Base-by-base conservation (phyloP, 2,888 invertebrate species). In the Trichopria drosophilae region DNA sequence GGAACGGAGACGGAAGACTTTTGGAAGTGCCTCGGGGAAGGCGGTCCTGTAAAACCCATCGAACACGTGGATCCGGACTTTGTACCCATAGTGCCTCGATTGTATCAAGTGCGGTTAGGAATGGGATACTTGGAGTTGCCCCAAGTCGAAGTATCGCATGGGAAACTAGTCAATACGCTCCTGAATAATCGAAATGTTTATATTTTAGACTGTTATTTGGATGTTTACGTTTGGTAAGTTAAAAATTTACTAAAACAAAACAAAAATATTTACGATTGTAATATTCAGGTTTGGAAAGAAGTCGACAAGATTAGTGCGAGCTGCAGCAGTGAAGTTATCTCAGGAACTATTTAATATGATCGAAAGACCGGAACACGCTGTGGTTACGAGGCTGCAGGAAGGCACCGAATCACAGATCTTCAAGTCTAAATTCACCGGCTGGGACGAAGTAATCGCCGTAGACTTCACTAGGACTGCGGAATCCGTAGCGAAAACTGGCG, bases 381-480 rank as follows among this genome's bases (percentile, higher is more conserved):
- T 90, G 61, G 90, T 98, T 28, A 91, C 91, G 0, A 79, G 95
- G 40, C 85, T 95, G 15, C 87, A 95, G 66, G 95, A 98, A 78
- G 96, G 93, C 48, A 91, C 90, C 2, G 93, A 93, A 73, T 85
- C 88, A 7, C 91, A 88, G 83, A 86, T 97, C 60, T 99, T 99
- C 78, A 97, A 98, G 77, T 90, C 91, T 1, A 97, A 98, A 77
- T 99, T 99, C 78, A 78, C 84, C 36, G 96, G 94, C 6, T 99
- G 99, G 99, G 97, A 99, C 72, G 98, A 99, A 77, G 95, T 99
- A 13, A 93, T 99, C 65, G 96, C 95, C 0, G 98, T 98, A 6
- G 99, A 99, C 79, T 99, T 95, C 76, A 99, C 99, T 1, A 84
- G 98, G 58, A 98, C 98, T 0, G 97, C 97, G 0, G 96, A 95